A percentile compares a stretch with the other conserved stretches of the same genome.
Evolutionary conservation across 92 coral and sea anemone genomes (phyloP).

Genomic region (Actinostola sp.): DNA sequence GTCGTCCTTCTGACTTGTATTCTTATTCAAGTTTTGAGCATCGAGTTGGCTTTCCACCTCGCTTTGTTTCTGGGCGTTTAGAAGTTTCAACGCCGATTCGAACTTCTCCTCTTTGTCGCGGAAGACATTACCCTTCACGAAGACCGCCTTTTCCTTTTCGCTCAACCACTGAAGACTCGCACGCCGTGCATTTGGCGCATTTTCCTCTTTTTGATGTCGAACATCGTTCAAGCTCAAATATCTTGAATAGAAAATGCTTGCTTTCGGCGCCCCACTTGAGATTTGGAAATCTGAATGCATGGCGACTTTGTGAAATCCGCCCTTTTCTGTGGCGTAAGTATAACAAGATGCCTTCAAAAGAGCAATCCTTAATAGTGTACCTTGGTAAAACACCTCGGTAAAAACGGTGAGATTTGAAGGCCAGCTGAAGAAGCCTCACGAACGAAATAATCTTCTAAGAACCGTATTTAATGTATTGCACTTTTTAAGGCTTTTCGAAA

Average conservation of each 20-base stretch:
- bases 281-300: slow-evolving; percentile 36
- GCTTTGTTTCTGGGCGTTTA: not conserved
- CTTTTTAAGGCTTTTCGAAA: slow-evolving; percentile 1
- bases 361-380: no score
- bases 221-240: slow-evolving; percentile 53
- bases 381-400: no score
- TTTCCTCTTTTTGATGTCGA: slow-evolving; percentile 11
- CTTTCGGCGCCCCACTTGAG: slow-evolving; percentile 28
- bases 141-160: not conserved
- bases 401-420: not conserved
- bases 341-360: no score
- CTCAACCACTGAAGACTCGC: slow-evolving; percentile 22
- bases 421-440: not conserved
- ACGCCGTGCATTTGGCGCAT: slow-evolving; percentile 12
- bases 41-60: not conserved
- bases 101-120: not conserved
- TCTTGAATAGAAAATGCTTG: slow-evolving; percentile 57
- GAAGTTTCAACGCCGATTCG: not conserved
- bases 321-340: not conserved
- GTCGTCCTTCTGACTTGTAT: not conserved
- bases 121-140: not conserved
- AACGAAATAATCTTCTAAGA: not conserved
- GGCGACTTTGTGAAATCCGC: not conserved
- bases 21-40: not conserved
- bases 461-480: not conserved